Percentiles rank a stretch among this genome's conserved stretches.
phyloP scores from a whole-genome alignment of 2,113 vertebrate genomes.

The Hyperoodon ampullatus region DNA sequence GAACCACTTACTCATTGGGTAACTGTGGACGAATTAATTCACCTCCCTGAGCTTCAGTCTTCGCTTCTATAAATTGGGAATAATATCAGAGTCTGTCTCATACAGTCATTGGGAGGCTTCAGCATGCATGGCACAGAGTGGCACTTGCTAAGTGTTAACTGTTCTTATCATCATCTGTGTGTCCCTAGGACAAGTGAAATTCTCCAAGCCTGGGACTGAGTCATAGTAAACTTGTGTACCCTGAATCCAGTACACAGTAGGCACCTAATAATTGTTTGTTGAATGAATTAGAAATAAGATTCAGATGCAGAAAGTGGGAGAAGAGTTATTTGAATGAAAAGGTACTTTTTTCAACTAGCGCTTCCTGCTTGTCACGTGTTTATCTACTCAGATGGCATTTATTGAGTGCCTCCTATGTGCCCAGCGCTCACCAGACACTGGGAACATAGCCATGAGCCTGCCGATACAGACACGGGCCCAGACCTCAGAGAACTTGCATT shows the following conservation, averaged over 20 bases:
- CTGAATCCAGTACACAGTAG: not conserved
- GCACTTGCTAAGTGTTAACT: not conserved
- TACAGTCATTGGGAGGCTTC: not conserved
- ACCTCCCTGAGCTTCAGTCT: not conserved
- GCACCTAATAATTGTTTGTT: not conserved
- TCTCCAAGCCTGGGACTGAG: not conserved
- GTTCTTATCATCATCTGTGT: not conserved
- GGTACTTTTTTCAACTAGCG: not conserved
- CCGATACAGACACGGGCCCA: rapidly evolving
- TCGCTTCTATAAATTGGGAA: not conserved
- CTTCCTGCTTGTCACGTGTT: not conserved
- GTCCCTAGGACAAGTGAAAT: not conserved
- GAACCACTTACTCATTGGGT: not conserved
- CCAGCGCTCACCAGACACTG: not conserved
- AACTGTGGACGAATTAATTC: not conserved
- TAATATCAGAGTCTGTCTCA: not conserved
- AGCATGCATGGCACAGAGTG: too few relatives aligned
- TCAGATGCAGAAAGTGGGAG: not conserved
- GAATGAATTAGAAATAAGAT: not conserved
- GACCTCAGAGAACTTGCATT: not conserved
- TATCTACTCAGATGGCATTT: not conserved
- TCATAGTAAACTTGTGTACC: not conserved
- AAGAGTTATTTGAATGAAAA: not conserved
- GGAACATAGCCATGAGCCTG: not conserved
- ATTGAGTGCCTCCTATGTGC: not conserved